Percentiles rank a stretch among this genome's conserved stretches.
Evolutionary conservation across 2,113 vertebrate species (phyloP).

Genomic region (Hippocampus abdominalis): DNA sequence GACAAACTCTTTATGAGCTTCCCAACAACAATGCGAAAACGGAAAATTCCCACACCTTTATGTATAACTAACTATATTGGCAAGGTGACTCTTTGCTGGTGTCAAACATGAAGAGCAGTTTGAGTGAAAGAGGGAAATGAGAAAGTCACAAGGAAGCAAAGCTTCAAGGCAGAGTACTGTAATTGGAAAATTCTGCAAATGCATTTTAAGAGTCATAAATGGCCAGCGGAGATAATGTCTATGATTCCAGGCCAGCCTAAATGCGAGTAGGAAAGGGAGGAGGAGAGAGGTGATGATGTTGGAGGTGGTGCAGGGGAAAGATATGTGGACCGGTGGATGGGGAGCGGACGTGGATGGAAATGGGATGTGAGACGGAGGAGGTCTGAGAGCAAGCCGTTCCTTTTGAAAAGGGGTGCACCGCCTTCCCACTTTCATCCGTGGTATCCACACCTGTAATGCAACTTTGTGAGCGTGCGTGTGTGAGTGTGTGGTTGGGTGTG

Average conservation of each 20-base stretch:
- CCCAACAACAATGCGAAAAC: conserved; percentile 20
- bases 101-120: conserved; percentile 59
- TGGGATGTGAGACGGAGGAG: conserved; percentile 48
- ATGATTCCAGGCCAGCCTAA: conserved; percentile 64
- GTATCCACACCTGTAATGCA: conserved; percentile 69
- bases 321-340: conserved; percentile 55
- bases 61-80: conserved; percentile 23
- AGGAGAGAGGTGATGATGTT: conserved; percentile 46
- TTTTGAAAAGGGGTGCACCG: conserved; percentile 45
- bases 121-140: conserved; percentile 55
- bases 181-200: conserved; percentile 73
- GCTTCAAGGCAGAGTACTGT: conserved; percentile 68
- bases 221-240: conserved; percentile 65
- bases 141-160: conserved; percentile 48
- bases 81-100: conserved; percentile 50
- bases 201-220: conserved; percentile 67
- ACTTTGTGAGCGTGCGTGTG: conserved; percentile 28
- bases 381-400: conserved; percentile 34
- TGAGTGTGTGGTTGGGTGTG: conserved; percentile 2
- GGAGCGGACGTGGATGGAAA: conserved; percentile 63
- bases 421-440: conserved; percentile 58
- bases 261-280: conserved; percentile 60
- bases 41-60: conserved; percentile 20
- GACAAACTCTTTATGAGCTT: neutral
- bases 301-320: conserved; percentile 6